A percentile compares a stretch with the other conserved stretches of the same genome.
Conservation (phyloP, 2,888 invertebrate genomes). For the Bombylius discolor region DNA sequence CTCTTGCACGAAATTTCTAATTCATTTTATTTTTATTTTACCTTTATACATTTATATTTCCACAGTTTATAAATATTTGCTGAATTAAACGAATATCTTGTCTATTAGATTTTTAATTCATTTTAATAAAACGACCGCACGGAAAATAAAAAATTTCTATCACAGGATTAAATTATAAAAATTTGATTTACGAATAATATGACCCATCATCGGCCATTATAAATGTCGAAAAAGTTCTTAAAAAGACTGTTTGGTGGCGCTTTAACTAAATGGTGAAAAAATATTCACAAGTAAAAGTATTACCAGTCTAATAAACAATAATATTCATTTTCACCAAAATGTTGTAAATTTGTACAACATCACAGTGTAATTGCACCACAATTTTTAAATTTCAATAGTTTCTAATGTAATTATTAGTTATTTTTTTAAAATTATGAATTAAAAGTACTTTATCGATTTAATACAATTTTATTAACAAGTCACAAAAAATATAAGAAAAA, state of each 20-base stretch:
- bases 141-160: slow-evolving; percentile 13
- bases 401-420: no score
- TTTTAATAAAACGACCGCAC: background rate
- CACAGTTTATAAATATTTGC: no score
- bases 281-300: background rate
- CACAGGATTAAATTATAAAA: slow-evolving; percentile 5
- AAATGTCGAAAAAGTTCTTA: slow-evolving; percentile 11
- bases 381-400: no score
- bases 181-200: slow-evolving; percentile 9
- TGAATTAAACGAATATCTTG: no score
- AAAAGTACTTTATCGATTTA: no score
- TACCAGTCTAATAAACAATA: background rate
- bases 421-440: no score
- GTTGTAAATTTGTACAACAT: background rate
- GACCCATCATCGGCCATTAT: slow-evolving; percentile 14
- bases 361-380: background rate
- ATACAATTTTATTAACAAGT: no score
- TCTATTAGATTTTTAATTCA: background rate
- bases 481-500: no score
- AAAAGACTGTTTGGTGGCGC: slow-evolving; percentile 6
- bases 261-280: background rate
- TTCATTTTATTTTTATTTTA: no score
- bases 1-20: no score
- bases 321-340: background rate
- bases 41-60: no score